Evolutionary conservation across 2,113 vertebrate species (phyloP).

Genomic region (Lophochroa leadbeateri): DNA sequence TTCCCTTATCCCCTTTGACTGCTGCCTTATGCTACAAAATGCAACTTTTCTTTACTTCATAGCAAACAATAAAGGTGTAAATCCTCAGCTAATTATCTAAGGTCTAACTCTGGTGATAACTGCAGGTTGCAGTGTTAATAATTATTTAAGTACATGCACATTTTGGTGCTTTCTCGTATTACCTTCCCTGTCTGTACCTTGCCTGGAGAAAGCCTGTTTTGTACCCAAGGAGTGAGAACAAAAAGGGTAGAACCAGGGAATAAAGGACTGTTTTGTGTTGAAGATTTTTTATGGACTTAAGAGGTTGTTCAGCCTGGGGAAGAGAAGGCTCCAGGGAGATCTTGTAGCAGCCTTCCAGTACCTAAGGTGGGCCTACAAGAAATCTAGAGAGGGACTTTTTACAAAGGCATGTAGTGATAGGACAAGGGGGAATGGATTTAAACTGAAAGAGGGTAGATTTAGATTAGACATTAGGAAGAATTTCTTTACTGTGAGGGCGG

Average conservation of each 20-base stretch:
- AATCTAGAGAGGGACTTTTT: neutral
- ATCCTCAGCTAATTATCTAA: neutral
- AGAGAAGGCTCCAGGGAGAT: neutral
- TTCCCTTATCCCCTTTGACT: neutral
- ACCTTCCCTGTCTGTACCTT: neutral
- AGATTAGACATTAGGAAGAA: neutral
- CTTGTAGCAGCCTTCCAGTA: neutral
- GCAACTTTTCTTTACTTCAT: neutral
- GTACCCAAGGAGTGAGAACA: fast-evolving
- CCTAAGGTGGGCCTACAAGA: neutral
- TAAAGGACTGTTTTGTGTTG: neutral
- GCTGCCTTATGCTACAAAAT: neutral
- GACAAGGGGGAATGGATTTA: neutral
- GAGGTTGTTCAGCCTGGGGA: neutral
- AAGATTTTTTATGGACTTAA: neutral
- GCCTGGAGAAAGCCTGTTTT: neutral
- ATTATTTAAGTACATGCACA: neutral
- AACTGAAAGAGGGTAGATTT: neutral
- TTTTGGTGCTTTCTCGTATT: neutral
- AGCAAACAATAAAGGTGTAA: neutral
- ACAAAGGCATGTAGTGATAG: neutral
- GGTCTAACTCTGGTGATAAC: neutral
- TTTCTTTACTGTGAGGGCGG: neutral
- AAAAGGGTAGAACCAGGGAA: neutral
- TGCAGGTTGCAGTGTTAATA: neutral